A percentile compares a stretch with the other conserved stretches of the same genome.
phyloP scores from a whole-genome alignment of 2,888 invertebrate species.

The Bimastos eiseni region DNA sequence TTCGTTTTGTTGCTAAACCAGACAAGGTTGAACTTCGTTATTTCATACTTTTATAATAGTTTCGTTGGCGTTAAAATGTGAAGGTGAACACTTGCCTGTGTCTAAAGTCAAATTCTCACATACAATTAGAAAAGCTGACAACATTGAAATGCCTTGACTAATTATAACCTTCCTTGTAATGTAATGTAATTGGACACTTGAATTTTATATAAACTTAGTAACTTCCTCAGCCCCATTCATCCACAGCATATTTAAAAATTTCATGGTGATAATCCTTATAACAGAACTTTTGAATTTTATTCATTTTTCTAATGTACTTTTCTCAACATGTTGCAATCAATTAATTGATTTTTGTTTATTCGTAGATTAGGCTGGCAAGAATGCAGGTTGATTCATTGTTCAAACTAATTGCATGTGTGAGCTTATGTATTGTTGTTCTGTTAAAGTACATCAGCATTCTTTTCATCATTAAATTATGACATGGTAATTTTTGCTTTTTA shows the following conservation, averaged over 20 bases:
- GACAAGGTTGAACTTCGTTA: constrained; percentile 25
- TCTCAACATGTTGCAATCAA: neutral
- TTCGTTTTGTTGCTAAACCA: constrained; percentile 34
- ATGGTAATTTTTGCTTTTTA: neutral
- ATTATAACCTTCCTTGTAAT: neutral
- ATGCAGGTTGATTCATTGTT: no score
- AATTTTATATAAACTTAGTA: neutral
- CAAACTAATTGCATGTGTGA: neutral
- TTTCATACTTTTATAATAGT: neutral
- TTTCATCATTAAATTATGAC: neutral
- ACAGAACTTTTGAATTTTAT: no score
- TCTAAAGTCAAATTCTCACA: neutral
- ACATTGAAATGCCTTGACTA: neutral
- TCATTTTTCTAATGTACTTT: no score
- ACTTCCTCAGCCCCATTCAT: no score
- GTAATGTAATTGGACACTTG: neutral
- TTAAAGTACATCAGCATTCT: neutral
- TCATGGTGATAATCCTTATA: no score
- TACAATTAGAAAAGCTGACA: neutral
- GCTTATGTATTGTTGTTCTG: neutral
- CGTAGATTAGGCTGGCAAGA: no score
- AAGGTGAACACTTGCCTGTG: neutral
- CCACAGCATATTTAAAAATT: no score
- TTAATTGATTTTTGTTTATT: no score
- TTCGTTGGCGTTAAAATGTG: neutral